phyloP scores from a whole-genome alignment of 2,113 vertebrate genomes.

The human region GRCh38 chr9:23730501-23731000 shows the following conservation, averaged over 20 bases:
- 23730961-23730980: background rate
- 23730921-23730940: background rate
- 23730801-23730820: background rate
- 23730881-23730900: background rate
- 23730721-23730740: background rate
- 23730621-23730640: background rate
- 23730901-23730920: background rate
- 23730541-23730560: background rate
- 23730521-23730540: background rate
- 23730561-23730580: background rate
- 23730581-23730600: background rate
- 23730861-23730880: background rate
- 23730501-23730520: background rate
- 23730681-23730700: background rate
- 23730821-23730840: background rate
- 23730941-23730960: conserved; percentile 15
- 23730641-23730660: background rate
- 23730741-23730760: background rate
- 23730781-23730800: background rate
- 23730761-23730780: background rate
- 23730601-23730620: background rate
- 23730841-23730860: background rate
- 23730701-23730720: background rate
- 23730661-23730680: background rate
- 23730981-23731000: background rate